Conservation (phyloP, 2,888 invertebrate genomes). For the Villa cingulata region DNA sequence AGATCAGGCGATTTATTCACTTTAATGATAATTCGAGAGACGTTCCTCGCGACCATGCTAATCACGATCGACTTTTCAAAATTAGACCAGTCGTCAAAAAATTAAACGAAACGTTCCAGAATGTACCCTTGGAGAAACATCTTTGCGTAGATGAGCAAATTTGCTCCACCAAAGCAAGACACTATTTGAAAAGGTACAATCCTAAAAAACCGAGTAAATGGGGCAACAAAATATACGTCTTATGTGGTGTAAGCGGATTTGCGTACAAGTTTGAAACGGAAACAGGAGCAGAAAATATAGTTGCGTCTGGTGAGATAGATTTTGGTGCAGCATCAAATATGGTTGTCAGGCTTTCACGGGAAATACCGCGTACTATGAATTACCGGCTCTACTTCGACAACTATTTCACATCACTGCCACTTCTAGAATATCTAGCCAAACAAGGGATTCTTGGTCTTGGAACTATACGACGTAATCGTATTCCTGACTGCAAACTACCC, state of each 20-base stretch:
- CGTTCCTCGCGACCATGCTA: too few relatives aligned
- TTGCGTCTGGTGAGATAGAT: conserved; percentile 10
- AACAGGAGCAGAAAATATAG: conserved; percentile 13
- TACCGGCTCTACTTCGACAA: conserved; percentile 7
- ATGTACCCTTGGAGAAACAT: too few relatives aligned
- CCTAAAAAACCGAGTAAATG: conserved; percentile 17
- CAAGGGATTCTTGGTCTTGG: conserved; percentile 9
- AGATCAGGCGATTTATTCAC: too few relatives aligned
- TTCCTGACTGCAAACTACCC: conserved; percentile 10
- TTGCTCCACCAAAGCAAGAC: conserved; percentile 6
- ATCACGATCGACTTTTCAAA: too few relatives aligned
- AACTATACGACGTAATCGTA: conserved; percentile 7
- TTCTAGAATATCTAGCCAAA: conserved; percentile 8
- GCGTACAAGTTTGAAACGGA: conserved; percentile 16
- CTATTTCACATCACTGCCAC: conserved; percentile 3
- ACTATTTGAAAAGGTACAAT: conserved; percentile 11
- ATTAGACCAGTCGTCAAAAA: too few relatives aligned
- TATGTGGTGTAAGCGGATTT: conserved; percentile 15
- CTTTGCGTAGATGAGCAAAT: too few relatives aligned
- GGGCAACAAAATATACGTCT: conserved; percentile 16
- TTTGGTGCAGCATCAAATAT: conserved; percentile 15
- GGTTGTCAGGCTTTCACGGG: conserved; percentile 13
- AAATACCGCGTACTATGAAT: conserved; percentile 10
- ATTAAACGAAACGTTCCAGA: too few relatives aligned
- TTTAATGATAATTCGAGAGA: too few relatives aligned